Base-by-base conservation (phyloP, 2,113 vertebrate species). In the Dolichallabes microphthalmus region DNA sequence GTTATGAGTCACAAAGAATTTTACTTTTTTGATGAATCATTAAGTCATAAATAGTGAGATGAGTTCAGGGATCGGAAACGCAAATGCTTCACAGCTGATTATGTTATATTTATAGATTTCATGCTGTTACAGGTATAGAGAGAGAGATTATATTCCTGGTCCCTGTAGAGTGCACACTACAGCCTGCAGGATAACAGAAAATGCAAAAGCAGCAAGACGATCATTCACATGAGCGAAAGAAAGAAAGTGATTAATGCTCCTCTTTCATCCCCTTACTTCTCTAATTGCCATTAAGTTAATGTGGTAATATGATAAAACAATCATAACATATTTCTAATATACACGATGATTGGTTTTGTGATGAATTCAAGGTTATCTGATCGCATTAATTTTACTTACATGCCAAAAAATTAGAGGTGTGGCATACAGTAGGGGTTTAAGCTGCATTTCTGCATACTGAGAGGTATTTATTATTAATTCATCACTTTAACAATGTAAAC, bases 181-280 rank as follows among this genome's bases (percentile, higher is more conserved):
- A 20, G 55, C 60, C 60, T 45, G 32, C 68, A 45, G 2, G 80
- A 82, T 35, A 58, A 78, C 27, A 64, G 63, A 79, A 81, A 82
- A 52, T 82, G 63, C 80, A 52, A 81, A 52, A 52, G 61, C 80
- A 82, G 80, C 61, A 66, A 66, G 80, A 39, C 13, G 14, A 64
- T 30, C 9, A 13, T 57, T 39, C 78, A 80, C 58, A 64, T 45
- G 32, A 25, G 32, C 22, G 79, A 45, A 50, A 52, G 61, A 64
- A 64, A 64, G 61, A n/a, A n/a, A n/a, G n/a, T 64, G 61, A 64
- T 64, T 64, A n/a, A 64, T 64, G 10, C 9, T 61, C 20, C 4
- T 25, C 60, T 25, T 61, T 25, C 14, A 57, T 2, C 7, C 15
- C 55, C 55, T 57, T 57, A 2, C 14, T 57, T 15, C 55, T 57